A percentile compares a stretch with the other conserved stretches of the same genome.
Evolutionary conservation across 2,113 vertebrate genomes (phyloP).

Genomic region (Ceuthmochares aereus): DNA sequence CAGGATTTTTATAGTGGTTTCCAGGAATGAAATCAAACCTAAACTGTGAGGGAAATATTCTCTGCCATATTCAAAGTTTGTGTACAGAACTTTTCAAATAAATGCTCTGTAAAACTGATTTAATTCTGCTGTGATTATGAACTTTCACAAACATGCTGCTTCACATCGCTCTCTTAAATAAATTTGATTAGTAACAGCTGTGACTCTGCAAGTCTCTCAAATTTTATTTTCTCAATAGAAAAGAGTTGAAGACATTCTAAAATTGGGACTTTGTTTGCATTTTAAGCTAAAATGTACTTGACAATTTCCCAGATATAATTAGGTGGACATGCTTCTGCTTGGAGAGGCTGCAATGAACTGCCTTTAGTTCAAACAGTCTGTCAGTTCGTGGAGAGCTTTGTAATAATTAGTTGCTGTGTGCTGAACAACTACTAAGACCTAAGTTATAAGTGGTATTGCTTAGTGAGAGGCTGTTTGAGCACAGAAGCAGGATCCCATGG

Average conservation of each 20-base stretch:
- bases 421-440: slow-evolving; percentile 6
- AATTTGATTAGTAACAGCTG: slow-evolving; percentile 18
- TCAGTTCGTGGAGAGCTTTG: not conserved
- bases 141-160: not conserved
- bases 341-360: not conserved
- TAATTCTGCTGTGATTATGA: slow-evolving; percentile 42
- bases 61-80: slow-evolving; percentile 29
- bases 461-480: slow-evolving; percentile 64
- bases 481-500: slow-evolving; percentile 60
- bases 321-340: not conserved
- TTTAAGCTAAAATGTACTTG: slow-evolving; percentile 27
- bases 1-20: not conserved
- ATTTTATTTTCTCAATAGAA: not conserved
- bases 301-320: slow-evolving; percentile 7
- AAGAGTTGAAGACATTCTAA: not conserved
- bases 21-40: slow-evolving; percentile 35
- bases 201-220: not conserved
- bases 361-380: slow-evolving; percentile 29
- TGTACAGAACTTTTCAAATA: slow-evolving; percentile 40
- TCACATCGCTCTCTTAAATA: slow-evolving; percentile 12
- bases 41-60: slow-evolving; percentile 13
- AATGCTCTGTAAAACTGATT: slow-evolving; percentile 59
- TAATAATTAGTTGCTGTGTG: not conserved
- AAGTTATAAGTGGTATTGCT: not conserved
- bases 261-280: not conserved